Conservation (phyloP, 2,113 vertebrate genomes). For the Electrona antarctica region DNA sequence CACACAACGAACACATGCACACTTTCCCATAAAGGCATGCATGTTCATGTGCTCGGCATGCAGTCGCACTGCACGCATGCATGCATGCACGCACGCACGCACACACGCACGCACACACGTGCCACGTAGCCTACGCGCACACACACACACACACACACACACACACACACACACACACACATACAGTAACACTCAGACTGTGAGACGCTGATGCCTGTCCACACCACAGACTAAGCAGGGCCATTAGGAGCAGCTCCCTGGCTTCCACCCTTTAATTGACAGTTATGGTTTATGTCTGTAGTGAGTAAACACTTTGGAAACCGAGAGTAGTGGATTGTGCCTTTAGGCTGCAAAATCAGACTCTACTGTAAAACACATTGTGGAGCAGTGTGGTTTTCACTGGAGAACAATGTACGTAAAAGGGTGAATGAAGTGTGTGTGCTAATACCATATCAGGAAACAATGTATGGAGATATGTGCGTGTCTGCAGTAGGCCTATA, state of each 20-base stretch:
- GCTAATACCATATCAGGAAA: conserved; percentile 5
- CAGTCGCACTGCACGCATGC: neutral
- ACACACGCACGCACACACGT: neutral
- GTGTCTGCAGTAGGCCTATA: no score
- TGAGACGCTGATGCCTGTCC: conserved; percentile 63
- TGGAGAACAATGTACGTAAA: no score
- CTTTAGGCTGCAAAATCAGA: conserved; percentile 55
- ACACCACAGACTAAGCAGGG: conserved; percentile 55
- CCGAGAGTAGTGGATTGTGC: conserved; percentile 40
- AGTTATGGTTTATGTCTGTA: conserved; percentile 68
- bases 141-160: neutral
- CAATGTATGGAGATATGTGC: conserved; percentile 10
- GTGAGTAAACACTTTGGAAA: conserved; percentile 63
- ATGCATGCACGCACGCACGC: neutral
- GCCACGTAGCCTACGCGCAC: no score
- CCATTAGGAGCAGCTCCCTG: conserved; percentile 58
- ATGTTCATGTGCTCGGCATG: neutral
- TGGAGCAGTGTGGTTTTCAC: no score
- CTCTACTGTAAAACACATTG: neutral
- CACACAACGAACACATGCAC: neutral
- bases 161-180: neutral
- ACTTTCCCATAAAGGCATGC: no score
- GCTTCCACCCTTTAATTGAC: conserved; percentile 71
- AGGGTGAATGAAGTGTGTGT: conserved; percentile 17
- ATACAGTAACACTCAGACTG: conserved; percentile 33